phyloP scores from a whole-genome alignment of 2,888 invertebrate genomes.

The Leptinotarsa haldemani region DNA sequence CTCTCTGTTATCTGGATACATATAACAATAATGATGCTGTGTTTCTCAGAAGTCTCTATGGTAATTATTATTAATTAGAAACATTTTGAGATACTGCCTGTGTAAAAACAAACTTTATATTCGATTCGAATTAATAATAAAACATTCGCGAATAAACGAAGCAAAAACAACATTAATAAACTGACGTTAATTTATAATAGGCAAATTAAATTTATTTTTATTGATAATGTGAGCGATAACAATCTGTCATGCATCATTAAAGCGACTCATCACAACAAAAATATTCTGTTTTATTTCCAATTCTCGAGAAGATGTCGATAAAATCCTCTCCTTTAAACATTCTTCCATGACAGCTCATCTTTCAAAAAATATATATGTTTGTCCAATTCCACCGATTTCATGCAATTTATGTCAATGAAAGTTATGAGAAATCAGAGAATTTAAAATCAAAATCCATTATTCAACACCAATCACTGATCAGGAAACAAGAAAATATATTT shows the following conservation, averaged over 20 bases:
- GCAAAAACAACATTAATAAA: conserved; percentile 11
- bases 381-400: too few species aligned
- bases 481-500: not conserved
- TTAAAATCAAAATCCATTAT: too few species aligned
- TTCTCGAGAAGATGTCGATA: conserved; percentile 9
- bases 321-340: not conserved
- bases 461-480: not conserved
- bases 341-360: not conserved
- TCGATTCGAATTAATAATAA: conserved; percentile 31
- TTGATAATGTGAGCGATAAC: conserved; percentile 13
- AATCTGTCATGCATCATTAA: conserved; percentile 19
- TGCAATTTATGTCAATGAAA: too few species aligned
- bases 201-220: conserved; percentile 25
- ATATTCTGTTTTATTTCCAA: conserved; percentile 13
- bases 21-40: conserved; percentile 51
- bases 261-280: not conserved
- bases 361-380: not conserved
- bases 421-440: too few species aligned
- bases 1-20: conserved; percentile 51
- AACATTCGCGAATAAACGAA: conserved; percentile 21
- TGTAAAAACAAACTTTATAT: conserved; percentile 39
- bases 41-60: conserved; percentile 49
- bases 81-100: conserved; percentile 40
- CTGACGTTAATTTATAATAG: conserved; percentile 20
- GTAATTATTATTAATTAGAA: conserved; percentile 55